phyloP scores from a whole-genome alignment of 1,140 invertebrate species.

The Sycophaga agraensis region DNA sequence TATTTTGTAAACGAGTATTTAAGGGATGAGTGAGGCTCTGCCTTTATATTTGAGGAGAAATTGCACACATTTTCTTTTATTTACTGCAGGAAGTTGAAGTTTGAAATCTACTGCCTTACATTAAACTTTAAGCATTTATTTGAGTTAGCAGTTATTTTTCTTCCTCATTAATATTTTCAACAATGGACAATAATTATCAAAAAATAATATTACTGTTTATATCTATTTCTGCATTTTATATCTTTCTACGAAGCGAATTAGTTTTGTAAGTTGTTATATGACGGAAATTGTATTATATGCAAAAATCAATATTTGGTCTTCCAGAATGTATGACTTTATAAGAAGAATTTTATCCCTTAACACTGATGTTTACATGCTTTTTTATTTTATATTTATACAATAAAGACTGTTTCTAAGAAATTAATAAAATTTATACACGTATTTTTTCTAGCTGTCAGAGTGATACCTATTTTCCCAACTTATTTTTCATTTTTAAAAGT shows the following conservation, averaged over 20 bases:
- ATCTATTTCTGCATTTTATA: no score
- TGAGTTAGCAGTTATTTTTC: background rate
- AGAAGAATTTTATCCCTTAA: conserved; percentile 1
- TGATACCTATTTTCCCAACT: no score
- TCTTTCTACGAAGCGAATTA: background rate
- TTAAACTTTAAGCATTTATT: conserved; percentile 40
- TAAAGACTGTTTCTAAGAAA: conserved; percentile 21
- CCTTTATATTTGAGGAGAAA: background rate
- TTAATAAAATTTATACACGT: no score
- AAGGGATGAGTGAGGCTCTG: background rate
- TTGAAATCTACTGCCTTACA: conserved; percentile 44
- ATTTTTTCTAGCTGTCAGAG: no score
- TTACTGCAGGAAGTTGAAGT: conserved; percentile 5
- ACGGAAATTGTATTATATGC: background rate
- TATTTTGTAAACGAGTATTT: background rate
- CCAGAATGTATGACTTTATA: background rate
- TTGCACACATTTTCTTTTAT: background rate
- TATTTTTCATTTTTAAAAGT: no score
- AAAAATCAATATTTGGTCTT: background rate
- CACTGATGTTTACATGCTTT: conserved; percentile 14
- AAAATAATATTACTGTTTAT: no score
- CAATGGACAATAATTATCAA: no score
- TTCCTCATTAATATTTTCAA: background rate
- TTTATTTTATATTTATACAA: conserved; percentile 20
- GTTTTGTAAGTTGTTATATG: no score